Percentiles rank a stretch among this genome's conserved stretches.
Evolutionary conservation across 2,113 vertebrate species (phyloP).

Genomic region (Sapajus apella): DNA sequence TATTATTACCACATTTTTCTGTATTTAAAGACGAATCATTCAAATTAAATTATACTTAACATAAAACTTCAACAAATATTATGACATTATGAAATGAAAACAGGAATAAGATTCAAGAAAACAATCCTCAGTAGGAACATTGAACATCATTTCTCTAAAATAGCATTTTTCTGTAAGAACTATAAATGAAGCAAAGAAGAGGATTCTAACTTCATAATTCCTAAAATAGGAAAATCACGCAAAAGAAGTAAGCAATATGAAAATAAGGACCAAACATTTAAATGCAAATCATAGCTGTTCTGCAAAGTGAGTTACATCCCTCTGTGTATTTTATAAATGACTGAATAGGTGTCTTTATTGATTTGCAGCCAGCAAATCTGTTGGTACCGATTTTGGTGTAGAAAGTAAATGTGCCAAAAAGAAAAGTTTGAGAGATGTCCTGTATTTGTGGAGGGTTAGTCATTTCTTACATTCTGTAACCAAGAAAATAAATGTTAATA

Average conservation of each 20-base stretch:
- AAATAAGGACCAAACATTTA: neutral
- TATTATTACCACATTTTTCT: neutral
- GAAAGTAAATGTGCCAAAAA: neutral
- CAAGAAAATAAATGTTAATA: slow-evolving; percentile 37
- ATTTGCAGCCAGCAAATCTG: neutral
- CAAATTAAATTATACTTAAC: neutral
- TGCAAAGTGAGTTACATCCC: neutral
- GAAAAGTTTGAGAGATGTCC: neutral
- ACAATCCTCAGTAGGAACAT: neutral
- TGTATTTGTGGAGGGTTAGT: neutral
- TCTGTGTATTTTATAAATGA: neutral
- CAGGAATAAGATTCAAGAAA: neutral
- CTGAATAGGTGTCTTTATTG: neutral
- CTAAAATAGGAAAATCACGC: neutral
- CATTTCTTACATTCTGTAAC: slow-evolving; percentile 30
- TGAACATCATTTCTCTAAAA: neutral
- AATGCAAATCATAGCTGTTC: neutral
- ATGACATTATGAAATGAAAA: neutral
- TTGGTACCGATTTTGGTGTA: neutral
- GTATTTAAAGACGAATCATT: neutral
- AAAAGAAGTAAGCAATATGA: neutral
- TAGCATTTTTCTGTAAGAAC: neutral
- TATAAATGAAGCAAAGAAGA: neutral
- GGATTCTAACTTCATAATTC: neutral
- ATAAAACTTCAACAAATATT: slow-evolving; percentile 37